These are phyloP conservation scores for Ciconia nigra DNA, from an alignment of 2,797 vertebrate species.

Conservation along the genomic window DNA sequence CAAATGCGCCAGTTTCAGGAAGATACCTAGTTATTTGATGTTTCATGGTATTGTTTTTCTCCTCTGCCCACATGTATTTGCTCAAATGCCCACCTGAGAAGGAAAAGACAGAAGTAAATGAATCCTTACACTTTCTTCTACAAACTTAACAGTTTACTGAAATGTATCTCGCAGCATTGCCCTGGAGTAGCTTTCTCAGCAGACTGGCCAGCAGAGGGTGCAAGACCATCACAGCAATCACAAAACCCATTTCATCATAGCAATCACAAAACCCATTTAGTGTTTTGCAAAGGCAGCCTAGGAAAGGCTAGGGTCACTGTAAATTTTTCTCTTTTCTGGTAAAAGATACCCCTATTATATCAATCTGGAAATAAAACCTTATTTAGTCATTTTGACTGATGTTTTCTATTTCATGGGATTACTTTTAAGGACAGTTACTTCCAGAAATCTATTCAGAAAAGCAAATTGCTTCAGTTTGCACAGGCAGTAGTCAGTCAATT, in stretches of 20 bases:
- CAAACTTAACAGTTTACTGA: neutral
- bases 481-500: neutral
- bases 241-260: neutral
- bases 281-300: neutral
- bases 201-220: slow-evolving; percentile 31
- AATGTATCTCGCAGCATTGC: neutral
- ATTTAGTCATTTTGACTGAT: neutral
- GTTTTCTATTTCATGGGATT: neutral
- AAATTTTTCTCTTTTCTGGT: neutral
- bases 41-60: neutral
- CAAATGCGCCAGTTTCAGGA: neutral
- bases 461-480: neutral
- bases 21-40: neutral
- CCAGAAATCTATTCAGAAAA: neutral
- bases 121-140: neutral
- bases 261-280: neutral
- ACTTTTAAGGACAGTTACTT: neutral
- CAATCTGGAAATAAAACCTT: neutral
- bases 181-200: neutral
- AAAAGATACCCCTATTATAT: neutral
- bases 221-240: neutral
- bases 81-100: neutral
- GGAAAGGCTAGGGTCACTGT: neutral
- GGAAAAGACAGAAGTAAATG: neutral
- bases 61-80: neutral